These are phyloP conservation scores for Aplysina aerophoba DNA, from an alignment of 37 sponge, comb jelly and placozoan genomes.

Conservation along the genomic window DNA sequence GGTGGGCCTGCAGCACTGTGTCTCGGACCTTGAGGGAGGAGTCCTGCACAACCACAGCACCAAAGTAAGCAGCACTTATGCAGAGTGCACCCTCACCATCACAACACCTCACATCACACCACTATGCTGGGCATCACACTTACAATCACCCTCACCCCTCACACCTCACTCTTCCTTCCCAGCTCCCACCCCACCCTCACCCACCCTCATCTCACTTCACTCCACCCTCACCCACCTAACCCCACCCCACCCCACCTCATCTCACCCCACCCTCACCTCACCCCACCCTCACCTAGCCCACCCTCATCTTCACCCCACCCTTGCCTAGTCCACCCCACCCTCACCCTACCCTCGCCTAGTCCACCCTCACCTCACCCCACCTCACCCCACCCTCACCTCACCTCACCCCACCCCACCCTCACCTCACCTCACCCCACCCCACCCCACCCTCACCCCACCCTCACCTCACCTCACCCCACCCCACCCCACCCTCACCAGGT, in stretches of 20 bases:
- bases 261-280: background rate
- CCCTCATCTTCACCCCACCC: background rate
- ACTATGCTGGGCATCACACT: too few species aligned
- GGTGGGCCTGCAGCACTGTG: conserved; percentile 35
- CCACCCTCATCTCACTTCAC: background rate
- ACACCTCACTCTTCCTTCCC: too few species aligned
- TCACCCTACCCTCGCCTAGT: background rate
- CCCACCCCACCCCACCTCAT: background rate
- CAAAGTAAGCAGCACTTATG: too few species aligned
- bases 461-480: conserved; percentile 33
- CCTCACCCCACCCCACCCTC: background rate
- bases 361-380: background rate
- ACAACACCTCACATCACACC: too few species aligned
- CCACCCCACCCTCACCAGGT: conserved; percentile 51
- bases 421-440: background rate
- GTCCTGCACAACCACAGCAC: conserved; percentile 21
- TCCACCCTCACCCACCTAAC: background rate
- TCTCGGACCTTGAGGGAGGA: conserved; percentile 22
- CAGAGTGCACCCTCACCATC: too few species aligned
- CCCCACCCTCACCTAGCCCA: background rate
- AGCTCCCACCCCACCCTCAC: background rate
- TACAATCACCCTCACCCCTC: too few species aligned
- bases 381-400: background rate
- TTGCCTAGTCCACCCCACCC: conserved; percentile 10
- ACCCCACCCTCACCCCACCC: background rate